Evolutionary conservation across 1,140 invertebrate species (phyloP).

Genomic region (Atta colombica): DNA sequence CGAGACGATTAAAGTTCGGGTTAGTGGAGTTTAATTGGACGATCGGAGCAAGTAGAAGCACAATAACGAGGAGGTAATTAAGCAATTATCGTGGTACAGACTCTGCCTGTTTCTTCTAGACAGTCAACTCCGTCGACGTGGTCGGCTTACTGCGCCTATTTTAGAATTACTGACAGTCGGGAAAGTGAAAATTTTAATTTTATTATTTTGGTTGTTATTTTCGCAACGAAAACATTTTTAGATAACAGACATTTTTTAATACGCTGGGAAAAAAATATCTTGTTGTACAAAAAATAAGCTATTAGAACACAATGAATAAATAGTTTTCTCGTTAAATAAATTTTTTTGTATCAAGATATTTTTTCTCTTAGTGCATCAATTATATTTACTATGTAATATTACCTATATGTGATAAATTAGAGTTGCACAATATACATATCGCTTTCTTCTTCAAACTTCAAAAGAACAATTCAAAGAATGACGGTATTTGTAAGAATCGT

Average conservation of each 20-base stretch:
- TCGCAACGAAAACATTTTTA: neutral
- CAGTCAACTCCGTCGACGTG: neutral
- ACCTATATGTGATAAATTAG: neutral
- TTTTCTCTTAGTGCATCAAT: no score
- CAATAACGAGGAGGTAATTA: slow-evolving; percentile 69
- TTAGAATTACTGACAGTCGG: neutral
- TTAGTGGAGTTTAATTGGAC: slow-evolving; percentile 70
- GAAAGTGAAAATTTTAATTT: slow-evolving; percentile 32
- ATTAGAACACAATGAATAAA: no score
- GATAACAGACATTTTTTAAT: neutral
- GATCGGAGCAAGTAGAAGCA: slow-evolving; percentile 35
- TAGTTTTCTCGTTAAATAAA: no score
- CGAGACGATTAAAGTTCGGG: slow-evolving; percentile 69
- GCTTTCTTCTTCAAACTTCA: no score
- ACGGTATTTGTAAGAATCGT: no score
- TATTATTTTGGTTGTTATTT: neutral
- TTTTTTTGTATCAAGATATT: no score
- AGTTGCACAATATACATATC: neutral
- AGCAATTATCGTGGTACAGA: slow-evolving; percentile 63
- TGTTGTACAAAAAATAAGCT: no score
- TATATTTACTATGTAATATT: neutral
- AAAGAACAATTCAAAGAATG: no score
- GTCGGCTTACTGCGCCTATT: neutral
- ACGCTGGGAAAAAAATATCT: no score
- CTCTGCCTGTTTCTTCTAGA: slow-evolving; percentile 37